phyloP scores from a whole-genome alignment of 35 echinoderm and acorn worm genomes.

The Eucidaris tribuloides region DNA sequence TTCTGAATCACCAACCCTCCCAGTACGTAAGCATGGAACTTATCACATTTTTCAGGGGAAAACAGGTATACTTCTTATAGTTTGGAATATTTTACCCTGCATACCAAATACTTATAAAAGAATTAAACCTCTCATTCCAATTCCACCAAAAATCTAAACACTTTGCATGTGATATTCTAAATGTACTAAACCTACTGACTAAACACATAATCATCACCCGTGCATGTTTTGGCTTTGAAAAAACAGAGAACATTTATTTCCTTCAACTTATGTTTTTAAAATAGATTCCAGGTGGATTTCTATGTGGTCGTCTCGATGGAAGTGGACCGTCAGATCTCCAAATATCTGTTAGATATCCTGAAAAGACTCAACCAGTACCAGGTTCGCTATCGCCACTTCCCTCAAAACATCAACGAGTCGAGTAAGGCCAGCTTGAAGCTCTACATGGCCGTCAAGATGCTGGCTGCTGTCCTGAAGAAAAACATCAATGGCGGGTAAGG shows the following conservation, averaged over 20 bases:
- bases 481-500: conserved; percentile 62
- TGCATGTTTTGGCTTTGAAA: neutral
- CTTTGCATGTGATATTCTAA: neutral
- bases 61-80: too few relatives aligned
- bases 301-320: conserved; percentile 49
- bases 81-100: neutral
- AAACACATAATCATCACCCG: neutral
- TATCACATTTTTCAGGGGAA: too few relatives aligned
- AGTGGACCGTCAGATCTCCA: conserved; percentile 59
- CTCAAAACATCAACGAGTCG: conserved; percentile 82
- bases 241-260: too few relatives aligned
- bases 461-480: conserved; percentile 54
- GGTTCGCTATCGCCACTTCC: conserved; percentile 72
- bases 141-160: neutral
- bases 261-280: too few relatives aligned
- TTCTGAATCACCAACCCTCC: too few relatives aligned
- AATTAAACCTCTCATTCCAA: neutral
- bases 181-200: too few relatives aligned
- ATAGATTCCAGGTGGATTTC: conserved; percentile 85
- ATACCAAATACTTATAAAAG: neutral
- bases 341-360: conserved; percentile 66
- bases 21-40: too few relatives aligned
- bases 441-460: conserved; percentile 88
- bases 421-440: conserved; percentile 83
- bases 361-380: conserved; percentile 70